phyloP scores from a whole-genome alignment of 2,797 vertebrate species.

The Darevskia nairensis region DNA sequence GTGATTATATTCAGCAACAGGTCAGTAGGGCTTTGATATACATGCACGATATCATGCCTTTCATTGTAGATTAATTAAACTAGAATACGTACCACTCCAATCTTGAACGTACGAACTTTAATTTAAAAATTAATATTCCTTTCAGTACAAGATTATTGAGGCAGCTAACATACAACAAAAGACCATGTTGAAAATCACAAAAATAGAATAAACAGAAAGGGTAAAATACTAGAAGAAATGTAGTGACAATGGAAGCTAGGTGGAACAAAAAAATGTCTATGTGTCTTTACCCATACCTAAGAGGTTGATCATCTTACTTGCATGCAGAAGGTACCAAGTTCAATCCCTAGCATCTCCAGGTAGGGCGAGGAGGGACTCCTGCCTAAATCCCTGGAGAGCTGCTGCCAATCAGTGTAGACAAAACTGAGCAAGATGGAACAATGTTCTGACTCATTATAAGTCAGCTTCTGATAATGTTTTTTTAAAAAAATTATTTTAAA shows the following conservation, averaged over 20 bases:
- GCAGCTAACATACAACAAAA: neutral
- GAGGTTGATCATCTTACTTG: no score
- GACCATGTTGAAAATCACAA: neutral
- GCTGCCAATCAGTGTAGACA: no score
- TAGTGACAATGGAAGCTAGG: no score
- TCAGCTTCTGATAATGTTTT: no score
- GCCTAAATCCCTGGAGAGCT: no score
- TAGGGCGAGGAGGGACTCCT: no score
- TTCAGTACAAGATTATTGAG: neutral
- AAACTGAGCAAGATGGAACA: no score
- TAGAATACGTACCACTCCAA: neutral
- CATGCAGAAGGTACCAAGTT: no score
- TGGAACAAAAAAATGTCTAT: no score
- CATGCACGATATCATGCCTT: neutral
- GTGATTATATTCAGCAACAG: constrained; percentile 86
- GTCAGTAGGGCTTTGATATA: constrained; percentile 61
- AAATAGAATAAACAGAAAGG: neutral
- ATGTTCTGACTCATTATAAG: no score
- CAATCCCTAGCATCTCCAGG: no score
- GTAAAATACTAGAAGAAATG: neutral
- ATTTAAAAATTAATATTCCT: neutral
- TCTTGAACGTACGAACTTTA: neutral
- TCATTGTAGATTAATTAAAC: neutral
- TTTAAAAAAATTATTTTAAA: neutral
- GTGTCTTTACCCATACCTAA: no score